These are phyloP conservation scores for Karalla daura DNA, from an alignment of 2,797 vertebrate genomes.

Conservation along the genomic window DNA sequence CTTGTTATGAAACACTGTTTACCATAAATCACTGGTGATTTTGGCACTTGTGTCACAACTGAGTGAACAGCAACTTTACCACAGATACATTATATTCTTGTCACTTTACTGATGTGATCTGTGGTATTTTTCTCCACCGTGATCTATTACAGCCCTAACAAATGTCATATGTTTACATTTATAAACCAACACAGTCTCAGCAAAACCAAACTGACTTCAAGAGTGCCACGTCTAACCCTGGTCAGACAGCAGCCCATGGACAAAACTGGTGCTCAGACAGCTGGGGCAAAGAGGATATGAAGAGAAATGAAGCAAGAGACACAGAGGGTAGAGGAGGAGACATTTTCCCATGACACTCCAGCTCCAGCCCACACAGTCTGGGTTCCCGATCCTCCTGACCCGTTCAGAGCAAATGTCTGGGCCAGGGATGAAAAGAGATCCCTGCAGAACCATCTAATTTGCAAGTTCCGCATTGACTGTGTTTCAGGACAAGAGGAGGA, in stretches of 20 bases:
- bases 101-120: not conserved
- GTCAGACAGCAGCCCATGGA: not conserved
- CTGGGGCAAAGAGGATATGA: slow-evolving; percentile 20
- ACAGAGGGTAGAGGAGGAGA: slow-evolving; percentile 37
- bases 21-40: slow-evolving; percentile 49
- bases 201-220: not conserved
- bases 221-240: slow-evolving; percentile 32
- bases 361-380: slow-evolving; percentile 70
- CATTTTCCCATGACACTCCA: slow-evolving; percentile 77
- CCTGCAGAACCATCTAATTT: slow-evolving; percentile 78
- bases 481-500: slow-evolving; percentile 54
- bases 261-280: slow-evolving; percentile 27
- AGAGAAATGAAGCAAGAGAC: slow-evolving; percentile 36
- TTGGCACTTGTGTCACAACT: slow-evolving; percentile 24
- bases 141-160: not conserved
- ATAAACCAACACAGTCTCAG: not conserved
- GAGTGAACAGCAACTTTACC: slow-evolving; percentile 12
- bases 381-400: slow-evolving; percentile 72
- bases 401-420: slow-evolving; percentile 71
- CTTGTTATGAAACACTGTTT: slow-evolving; percentile 34
- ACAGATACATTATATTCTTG: not conserved
- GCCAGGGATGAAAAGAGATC: slow-evolving; percentile 69
- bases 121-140: not conserved
- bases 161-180: not conserved
- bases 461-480: slow-evolving; percentile 68